Evolutionary conservation across 2,797 vertebrate genomes (phyloP).

Genomic region (Xerus rutilus): DNA sequence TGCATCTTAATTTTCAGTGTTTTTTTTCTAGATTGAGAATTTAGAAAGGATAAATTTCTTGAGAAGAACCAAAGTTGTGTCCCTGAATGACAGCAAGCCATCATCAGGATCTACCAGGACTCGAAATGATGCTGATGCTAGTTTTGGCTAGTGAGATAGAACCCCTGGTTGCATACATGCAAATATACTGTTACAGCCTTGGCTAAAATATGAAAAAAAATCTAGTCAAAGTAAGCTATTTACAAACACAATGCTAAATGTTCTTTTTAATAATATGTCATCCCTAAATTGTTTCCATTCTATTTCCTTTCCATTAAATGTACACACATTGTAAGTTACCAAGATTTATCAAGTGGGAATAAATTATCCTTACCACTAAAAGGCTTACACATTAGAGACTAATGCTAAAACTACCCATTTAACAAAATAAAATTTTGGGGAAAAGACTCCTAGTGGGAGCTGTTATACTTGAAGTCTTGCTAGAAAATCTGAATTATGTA

Average conservation of each 20-base stretch:
- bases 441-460: neutral
- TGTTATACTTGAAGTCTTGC: neutral
- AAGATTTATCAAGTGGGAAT: neutral
- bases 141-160: neutral
- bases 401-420: neutral
- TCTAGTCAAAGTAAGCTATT: neutral
- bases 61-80: neutral
- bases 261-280: neutral
- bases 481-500: constrained; percentile 6
- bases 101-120: neutral
- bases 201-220: neutral
- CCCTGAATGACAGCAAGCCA: neutral
- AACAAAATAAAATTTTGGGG: neutral
- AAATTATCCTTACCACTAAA: constrained; percentile 60
- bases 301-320: neutral
- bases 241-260: neutral
- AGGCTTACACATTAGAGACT: neutral
- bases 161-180: neutral
- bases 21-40: neutral
- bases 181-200: neutral
- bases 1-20: neutral
- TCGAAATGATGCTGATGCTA: neutral
- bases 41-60: neutral
- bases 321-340: neutral
- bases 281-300: neutral